Evolutionary conservation across 37 sponge, comb jelly and placozoan species (phyloP).

Genomic region (Amphimedon queenslandica): DNA sequence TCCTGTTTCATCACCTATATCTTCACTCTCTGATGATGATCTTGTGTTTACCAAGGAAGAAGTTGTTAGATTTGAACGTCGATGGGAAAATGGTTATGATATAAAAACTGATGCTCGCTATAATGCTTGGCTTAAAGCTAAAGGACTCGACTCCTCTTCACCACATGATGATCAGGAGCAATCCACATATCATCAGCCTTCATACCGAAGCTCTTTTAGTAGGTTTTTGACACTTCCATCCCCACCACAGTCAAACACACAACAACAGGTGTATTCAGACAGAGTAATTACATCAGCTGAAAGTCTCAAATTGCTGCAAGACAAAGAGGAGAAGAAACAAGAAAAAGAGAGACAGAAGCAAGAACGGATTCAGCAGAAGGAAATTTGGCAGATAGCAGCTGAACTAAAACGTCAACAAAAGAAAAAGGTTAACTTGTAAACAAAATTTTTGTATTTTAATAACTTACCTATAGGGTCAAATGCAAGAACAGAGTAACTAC

Average conservation of each 20-base stretch:
- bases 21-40: background rate
- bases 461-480: too few species aligned
- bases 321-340: background rate
- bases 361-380: background rate
- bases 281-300: constrained; percentile 30
- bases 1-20: background rate
- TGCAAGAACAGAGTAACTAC: too few species aligned
- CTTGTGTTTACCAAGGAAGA: constrained; percentile 9
- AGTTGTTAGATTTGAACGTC: background rate
- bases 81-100: constrained; percentile 18
- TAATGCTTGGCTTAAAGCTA: constrained; percentile 5
- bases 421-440: too few species aligned
- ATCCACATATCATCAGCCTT: background rate
- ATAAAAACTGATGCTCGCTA: constrained; percentile 4
- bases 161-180: background rate
- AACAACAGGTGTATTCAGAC: background rate
- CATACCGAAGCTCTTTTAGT: background rate
- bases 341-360: background rate
- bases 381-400: background rate
- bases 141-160: background rate
- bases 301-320: background rate
- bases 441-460: too few species aligned
- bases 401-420: background rate
- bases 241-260: background rate
- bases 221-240: background rate